phyloP scores from a whole-genome alignment of 2,888 invertebrate genomes.

The Actias luna region DNA sequence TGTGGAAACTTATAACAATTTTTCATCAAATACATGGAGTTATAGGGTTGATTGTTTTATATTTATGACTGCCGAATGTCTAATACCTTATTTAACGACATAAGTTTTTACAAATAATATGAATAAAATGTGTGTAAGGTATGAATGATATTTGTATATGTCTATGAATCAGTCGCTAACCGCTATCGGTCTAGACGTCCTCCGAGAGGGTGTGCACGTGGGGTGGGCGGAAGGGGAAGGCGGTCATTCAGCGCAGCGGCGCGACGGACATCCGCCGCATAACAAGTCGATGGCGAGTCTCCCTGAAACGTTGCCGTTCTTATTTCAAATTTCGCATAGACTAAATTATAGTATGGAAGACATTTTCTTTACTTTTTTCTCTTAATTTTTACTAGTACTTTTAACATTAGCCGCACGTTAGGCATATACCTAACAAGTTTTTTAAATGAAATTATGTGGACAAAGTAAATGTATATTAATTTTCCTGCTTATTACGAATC shows the following conservation, averaged over 20 bases:
- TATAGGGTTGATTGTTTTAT: not conserved
- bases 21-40: too few relatives aligned
- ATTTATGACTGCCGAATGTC: not conserved
- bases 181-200: slow-evolving; percentile 33
- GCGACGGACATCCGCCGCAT: slow-evolving; percentile 82
- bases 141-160: not conserved
- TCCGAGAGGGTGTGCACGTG: slow-evolving; percentile 40
- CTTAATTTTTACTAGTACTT: not conserved
- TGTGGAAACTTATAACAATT: too few relatives aligned
- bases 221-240: slow-evolving; percentile 72
- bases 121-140: too few relatives aligned
- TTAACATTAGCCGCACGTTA: not conserved
- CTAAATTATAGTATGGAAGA: slow-evolving; percentile 46
- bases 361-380: not conserved
- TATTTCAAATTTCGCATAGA: slow-evolving; percentile 70
- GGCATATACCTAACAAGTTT: too few relatives aligned
- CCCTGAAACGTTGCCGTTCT: slow-evolving; percentile 59
- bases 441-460: too few relatives aligned
- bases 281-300: slow-evolving; percentile 79
- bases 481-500: too few relatives aligned
- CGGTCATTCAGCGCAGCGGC: slow-evolving; percentile 82
- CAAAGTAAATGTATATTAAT: too few relatives aligned
- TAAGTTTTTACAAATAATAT: too few relatives aligned
- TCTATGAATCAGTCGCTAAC: slow-evolving; percentile 30
- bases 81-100: not conserved